Conservation (phyloP, 2,888 invertebrate genomes). For the Lampropteryx suffumata region DNA sequence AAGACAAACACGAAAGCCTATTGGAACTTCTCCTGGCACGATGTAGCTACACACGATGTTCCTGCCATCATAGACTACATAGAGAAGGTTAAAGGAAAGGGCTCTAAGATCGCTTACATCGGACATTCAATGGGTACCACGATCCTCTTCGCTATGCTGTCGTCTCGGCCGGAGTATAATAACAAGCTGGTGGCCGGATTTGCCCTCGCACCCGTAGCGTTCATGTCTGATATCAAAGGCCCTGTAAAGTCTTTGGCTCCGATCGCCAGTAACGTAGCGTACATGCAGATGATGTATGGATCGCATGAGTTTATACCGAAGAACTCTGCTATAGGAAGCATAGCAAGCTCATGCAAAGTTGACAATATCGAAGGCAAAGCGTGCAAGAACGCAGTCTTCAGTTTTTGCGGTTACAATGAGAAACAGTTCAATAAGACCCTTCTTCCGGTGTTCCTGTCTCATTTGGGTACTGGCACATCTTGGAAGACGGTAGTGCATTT, state of each 20-base stretch:
- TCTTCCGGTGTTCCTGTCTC: constrained; percentile 86
- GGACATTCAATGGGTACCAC: constrained; percentile 97
- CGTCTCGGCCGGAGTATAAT: constrained; percentile 86
- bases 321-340: constrained; percentile 78
- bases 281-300: constrained; percentile 85
- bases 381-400: constrained; percentile 88
- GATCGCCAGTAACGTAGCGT: constrained; percentile 81
- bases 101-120: constrained; percentile 84
- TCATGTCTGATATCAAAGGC: constrained; percentile 84
- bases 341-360: constrained; percentile 82
- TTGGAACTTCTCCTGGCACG: constrained; percentile 93
- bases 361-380: constrained; percentile 78
- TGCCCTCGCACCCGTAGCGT: constrained; percentile 87
- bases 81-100: constrained; percentile 52
- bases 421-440: constrained; percentile 86
- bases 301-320: constrained; percentile 88
- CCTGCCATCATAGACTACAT: constrained; percentile 91
- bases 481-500: constrained; percentile 88
- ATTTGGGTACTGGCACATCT: constrained; percentile 89
- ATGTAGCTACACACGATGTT: constrained; percentile 93
- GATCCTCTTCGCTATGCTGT: constrained; percentile 87
- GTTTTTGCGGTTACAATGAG: constrained; percentile 87
- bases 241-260: constrained; percentile 87
- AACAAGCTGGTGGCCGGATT: constrained; percentile 84
- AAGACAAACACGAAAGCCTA: constrained; percentile 83